Evolutionary conservation across 2,113 vertebrate genomes (phyloP), one percentile per base, ranked within the genome.

Genomic region (Saimiri boliviensis): DNA sequence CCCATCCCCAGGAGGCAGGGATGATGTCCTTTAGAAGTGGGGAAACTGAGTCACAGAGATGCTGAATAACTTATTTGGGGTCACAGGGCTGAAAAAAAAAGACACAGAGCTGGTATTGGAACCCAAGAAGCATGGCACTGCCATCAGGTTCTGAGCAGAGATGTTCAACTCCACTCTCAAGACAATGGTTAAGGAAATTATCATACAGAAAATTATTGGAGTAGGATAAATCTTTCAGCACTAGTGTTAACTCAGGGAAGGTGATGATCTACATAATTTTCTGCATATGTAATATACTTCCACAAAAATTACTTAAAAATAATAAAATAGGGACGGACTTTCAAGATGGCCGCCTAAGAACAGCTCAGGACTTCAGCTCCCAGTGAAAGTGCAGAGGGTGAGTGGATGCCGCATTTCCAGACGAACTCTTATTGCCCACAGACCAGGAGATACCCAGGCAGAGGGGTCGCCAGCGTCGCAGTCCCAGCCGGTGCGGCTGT

Each of bases 111-210:
- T 17, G n/a, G 80, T n/a, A 12, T 17, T 21, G 40, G 66, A 76
- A 63, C 25, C 37, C 37, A 25, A 76, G 52, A 37, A 5, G n/a
- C 1, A 3, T 8, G 81, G 27, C 56, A 82, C 56, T 73, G 45
- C 23, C 1, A 0, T 45, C 14, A 3, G 73, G 40, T n/a, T 70
- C 30, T 10, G 45, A 77, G 70, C 0, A 12, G 81, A 35, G 49
- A 40, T 0, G 0, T 11, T 71, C 74, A n/a, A 17, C 6, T 42
- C 23, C 23, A 3, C 0, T 40, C 60, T 10, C 0, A 0, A 0
- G 45, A 37, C 16, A 5, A 14, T 0, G 0, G n/a, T 11, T 16
- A 14, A 52, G 49, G 52, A 54, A 30, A 32, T 0, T 0, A 4
- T 19, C 8, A 8, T 0, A 12, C 0, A 0, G 5, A 21, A 13